A percentile compares a stretch with the other conserved stretches of the same genome.
Conservation (phyloP, 2,888 invertebrate genomes). For the Aspidapion aeneum region DNA sequence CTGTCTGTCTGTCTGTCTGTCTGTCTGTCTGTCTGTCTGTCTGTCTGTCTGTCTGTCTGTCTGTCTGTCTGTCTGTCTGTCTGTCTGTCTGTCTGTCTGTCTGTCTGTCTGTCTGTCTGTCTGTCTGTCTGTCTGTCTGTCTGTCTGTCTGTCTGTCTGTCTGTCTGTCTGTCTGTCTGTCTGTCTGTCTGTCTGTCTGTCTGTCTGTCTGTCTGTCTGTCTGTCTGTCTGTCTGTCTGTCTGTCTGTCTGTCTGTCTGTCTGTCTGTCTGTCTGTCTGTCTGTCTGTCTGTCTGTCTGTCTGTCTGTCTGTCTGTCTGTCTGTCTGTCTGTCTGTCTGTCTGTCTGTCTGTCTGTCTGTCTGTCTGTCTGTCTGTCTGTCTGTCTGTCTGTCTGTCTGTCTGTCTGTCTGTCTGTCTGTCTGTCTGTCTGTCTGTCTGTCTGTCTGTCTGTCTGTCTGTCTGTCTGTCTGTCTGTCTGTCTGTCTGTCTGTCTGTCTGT, state of each 20-base stretch:
- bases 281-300: not conserved
- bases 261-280: not conserved
- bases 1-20: not conserved
- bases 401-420: not conserved
- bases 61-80: not conserved
- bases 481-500: not conserved
- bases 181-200: not conserved
- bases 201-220: not conserved
- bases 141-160: not conserved
- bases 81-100: not conserved
- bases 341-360: not conserved
- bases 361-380: not conserved
- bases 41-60: not conserved
- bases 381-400: not conserved
- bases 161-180: not conserved
- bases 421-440: not conserved
- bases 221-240: not conserved
- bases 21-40: not conserved
- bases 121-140: not conserved
- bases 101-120: not conserved
- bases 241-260: not conserved
- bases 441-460: not conserved
- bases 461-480: not conserved
- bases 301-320: not conserved
- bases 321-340: not conserved